phyloP scores from a whole-genome alignment of 2,888 invertebrate genomes.

The Trichopoda pennipes region DNA sequence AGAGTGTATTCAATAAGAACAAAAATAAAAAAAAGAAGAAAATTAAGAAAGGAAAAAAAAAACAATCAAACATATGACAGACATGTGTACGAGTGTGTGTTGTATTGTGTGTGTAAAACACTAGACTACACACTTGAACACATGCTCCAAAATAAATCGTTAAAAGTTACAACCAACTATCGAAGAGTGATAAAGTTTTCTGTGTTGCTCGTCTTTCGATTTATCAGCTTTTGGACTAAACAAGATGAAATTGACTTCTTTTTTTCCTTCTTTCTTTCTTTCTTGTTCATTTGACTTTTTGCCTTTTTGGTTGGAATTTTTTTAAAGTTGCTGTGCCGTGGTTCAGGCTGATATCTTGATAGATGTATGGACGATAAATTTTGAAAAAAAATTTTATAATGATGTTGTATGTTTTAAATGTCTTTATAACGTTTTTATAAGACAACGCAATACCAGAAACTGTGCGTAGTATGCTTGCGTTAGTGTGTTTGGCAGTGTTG shows the following conservation, averaged over 20 bases:
- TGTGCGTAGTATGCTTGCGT: conserved; percentile 43
- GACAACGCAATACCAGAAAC: conserved; percentile 51
- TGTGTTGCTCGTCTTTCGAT: conserved; percentile 29
- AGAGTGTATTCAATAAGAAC: conserved; percentile 30
- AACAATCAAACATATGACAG: conserved; percentile 63
- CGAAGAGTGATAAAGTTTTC: conserved; percentile 60
- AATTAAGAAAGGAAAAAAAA: not conserved
- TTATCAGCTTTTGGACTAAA: conserved; percentile 59
- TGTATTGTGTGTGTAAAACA: conserved; percentile 37
- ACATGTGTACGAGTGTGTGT: conserved; percentile 60
- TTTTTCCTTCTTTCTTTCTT: conserved; percentile 5
- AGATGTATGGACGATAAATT: conserved; percentile 68
- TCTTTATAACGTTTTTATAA: conserved; percentile 45
- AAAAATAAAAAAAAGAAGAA: conserved; percentile 10
- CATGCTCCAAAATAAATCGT: conserved; percentile 65
- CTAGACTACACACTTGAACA: conserved; percentile 60
- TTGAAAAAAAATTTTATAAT: conserved; percentile 55
- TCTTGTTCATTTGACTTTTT: conserved; percentile 63
- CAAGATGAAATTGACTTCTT: conserved; percentile 54
- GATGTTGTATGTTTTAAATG: conserved; percentile 36
- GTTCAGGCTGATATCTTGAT: conserved; percentile 55
- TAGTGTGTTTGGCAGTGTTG: conserved; percentile 15
- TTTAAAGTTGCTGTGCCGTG: conserved; percentile 36
- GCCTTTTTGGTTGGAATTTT: conserved; percentile 31
- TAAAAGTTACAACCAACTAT: conserved; percentile 48